Percentiles rank a stretch among this genome's conserved stretches.
Evolutionary conservation across 2,888 invertebrate species (phyloP).

Genomic region (Lordiphosa fenestrarum): DNA sequence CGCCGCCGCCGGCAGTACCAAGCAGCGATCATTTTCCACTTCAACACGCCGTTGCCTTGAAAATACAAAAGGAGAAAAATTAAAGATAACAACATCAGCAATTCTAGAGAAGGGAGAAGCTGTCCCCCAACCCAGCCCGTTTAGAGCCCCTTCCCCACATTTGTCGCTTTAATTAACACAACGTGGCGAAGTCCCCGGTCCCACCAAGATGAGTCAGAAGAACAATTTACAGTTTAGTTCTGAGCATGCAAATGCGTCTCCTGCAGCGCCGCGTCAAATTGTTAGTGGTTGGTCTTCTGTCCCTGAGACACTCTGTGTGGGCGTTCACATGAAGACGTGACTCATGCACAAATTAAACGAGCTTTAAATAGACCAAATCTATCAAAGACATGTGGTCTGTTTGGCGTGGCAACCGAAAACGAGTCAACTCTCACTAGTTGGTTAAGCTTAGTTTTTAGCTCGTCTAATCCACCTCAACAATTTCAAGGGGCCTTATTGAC

Average conservation of each 20-base stretch:
- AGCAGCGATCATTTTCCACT: slow-evolving; percentile 57
- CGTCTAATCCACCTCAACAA: no score
- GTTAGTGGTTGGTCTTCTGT: slow-evolving; percentile 17
- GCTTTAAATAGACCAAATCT: no score
- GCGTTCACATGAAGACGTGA: no score
- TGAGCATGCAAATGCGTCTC: slow-evolving; percentile 60
- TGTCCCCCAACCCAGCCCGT: slow-evolving; percentile 2
- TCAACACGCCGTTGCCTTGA: slow-evolving; percentile 51
- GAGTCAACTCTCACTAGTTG: no score
- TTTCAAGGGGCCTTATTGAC: no score
- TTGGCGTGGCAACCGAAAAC: no score
- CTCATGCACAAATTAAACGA: no score
- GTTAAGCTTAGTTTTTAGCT: no score
- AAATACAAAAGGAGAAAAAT: slow-evolving; percentile 42
- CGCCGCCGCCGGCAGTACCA: slow-evolving; percentile 13
- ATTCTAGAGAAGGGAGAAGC: neutral
- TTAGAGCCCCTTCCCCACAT: slow-evolving; percentile 16
- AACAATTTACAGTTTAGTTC: slow-evolving; percentile 12
- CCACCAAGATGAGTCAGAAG: slow-evolving; percentile 32
- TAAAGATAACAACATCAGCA: slow-evolving; percentile 36
- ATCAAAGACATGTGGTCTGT: no score
- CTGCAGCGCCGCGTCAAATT: slow-evolving; percentile 47
- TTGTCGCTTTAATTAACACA: slow-evolving; percentile 59
- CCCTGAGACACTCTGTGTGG: neutral
- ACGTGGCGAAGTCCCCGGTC: slow-evolving; percentile 36